Percentiles rank a stretch among this genome's conserved stretches.
phyloP scores from a whole-genome alignment of 2,797 vertebrate species.

The Danio jaintianensis region DNA sequence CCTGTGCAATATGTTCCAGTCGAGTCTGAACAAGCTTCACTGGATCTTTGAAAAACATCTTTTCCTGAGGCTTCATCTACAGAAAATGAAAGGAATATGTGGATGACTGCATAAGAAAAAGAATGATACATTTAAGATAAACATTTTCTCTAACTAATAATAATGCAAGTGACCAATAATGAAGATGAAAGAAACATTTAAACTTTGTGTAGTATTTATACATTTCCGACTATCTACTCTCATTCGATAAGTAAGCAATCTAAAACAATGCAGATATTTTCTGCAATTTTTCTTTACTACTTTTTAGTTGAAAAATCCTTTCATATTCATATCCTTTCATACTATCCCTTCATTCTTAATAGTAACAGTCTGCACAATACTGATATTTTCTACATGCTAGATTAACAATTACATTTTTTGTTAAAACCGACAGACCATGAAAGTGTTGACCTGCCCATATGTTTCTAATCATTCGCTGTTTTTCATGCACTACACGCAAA shows the following conservation, averaged over 20 bases:
- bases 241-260: too few species aligned
- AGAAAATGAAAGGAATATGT: slow-evolving; percentile 22
- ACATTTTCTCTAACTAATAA: background rate
- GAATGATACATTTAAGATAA: background rate
- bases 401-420: too few species aligned
- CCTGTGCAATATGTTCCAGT: slow-evolving; percentile 84
- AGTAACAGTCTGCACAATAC: too few species aligned
- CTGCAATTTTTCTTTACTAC: background rate
- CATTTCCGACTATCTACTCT: too few species aligned
- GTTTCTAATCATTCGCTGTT: too few species aligned
- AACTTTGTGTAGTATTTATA: background rate
- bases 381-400: too few species aligned
- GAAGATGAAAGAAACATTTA: background rate
- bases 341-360: too few species aligned
- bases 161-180: background rate
- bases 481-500: background rate
- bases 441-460: background rate
- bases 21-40: slow-evolving; percentile 79
- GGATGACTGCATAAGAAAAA: slow-evolving; percentile 18
- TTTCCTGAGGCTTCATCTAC: slow-evolving; percentile 88
- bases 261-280: background rate
- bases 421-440: background rate
- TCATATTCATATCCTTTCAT: too few species aligned
- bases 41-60: slow-evolving; percentile 86
- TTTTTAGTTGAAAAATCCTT: too few species aligned